Evolutionary conservation across 1,140 invertebrate species (phyloP).

Genomic region (Diuraphis noxia): DNA sequence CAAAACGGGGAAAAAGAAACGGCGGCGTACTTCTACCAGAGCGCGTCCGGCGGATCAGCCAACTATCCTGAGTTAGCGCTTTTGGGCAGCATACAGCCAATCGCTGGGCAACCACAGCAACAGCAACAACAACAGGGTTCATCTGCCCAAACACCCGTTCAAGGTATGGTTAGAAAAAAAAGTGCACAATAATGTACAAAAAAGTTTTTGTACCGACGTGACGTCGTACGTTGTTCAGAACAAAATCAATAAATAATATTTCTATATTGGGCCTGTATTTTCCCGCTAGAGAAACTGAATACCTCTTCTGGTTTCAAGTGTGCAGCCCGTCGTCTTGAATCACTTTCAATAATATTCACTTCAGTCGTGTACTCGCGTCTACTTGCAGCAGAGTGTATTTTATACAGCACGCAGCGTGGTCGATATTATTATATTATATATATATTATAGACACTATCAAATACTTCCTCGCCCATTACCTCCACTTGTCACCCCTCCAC

Average conservation of each 20-base stretch:
- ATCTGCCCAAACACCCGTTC: conserved; percentile 40
- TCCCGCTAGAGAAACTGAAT: not conserved
- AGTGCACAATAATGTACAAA: too few relatives aligned
- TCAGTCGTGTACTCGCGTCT: not conserved
- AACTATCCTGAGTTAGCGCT: conserved; percentile 55
- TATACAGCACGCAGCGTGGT: not conserved
- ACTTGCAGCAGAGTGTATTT: not conserved
- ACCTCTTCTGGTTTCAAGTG: not conserved
- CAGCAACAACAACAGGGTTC: conserved; percentile 49
- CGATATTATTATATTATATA: not conserved
- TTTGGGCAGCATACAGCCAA: conserved; percentile 45
- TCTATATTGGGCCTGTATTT: not conserved
- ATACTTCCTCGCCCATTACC: not conserved
- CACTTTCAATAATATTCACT: not conserved
- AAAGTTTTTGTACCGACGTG: not conserved
- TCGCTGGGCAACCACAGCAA: conserved; percentile 31
- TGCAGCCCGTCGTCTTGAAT: not conserved
- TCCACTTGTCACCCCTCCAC: not conserved
- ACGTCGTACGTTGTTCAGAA: too few relatives aligned
- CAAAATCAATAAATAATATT: not conserved
- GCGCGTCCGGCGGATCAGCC: conserved; percentile 58
- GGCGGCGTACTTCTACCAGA: conserved; percentile 27
- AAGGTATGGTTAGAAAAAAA: not conserved
- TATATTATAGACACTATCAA: not conserved
- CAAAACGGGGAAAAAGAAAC: conserved; percentile 23